Evolutionary conservation across 2,797 vertebrate species (phyloP).

Genomic region (Sphenopsis melanotis): DNA sequence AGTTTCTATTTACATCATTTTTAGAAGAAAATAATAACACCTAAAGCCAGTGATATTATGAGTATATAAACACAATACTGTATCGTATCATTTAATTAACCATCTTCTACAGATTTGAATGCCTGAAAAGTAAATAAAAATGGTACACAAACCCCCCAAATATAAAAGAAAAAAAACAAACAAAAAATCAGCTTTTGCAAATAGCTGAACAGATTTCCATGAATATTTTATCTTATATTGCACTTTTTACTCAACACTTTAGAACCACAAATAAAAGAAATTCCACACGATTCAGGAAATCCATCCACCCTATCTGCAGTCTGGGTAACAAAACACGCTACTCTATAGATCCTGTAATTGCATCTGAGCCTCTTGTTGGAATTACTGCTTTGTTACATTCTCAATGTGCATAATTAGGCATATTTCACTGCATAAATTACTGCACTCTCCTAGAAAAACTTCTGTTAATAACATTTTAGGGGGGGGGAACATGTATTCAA

Average conservation of each 20-base stretch:
- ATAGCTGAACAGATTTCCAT: background rate
- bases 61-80: background rate
- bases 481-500: background rate
- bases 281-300: background rate
- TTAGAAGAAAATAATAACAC: background rate
- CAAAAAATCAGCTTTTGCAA: background rate
- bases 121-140: background rate
- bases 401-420: background rate
- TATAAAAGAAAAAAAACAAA: background rate
- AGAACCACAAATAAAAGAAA: background rate
- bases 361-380: background rate
- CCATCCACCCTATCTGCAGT: background rate
- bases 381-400: background rate
- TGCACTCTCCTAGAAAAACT: background rate
- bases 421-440: background rate
- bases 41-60: background rate
- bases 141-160: fast-evolving
- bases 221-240: background rate
- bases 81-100: background rate
- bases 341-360: background rate
- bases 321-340: background rate
- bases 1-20: background rate
- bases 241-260: background rate
- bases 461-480: background rate
- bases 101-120: background rate